Evolutionary conservation across 2,888 invertebrate species (phyloP).

Genomic region (Spilosoma lubricipeda): DNA sequence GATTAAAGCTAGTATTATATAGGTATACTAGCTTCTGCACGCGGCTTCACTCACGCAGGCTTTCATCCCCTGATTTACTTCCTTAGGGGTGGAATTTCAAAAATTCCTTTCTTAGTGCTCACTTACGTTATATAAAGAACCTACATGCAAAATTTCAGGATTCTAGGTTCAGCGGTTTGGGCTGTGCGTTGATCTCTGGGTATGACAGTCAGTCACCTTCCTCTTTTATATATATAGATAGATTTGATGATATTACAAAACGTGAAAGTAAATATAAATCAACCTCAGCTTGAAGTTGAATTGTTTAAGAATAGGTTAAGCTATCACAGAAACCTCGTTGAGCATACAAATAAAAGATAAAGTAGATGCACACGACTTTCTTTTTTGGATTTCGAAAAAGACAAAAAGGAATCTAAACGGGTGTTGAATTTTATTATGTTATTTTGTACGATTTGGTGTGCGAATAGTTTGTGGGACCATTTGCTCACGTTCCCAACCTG

Average conservation of each 20-base stretch:
- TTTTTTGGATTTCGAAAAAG: neutral
- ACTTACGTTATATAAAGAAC: no score
- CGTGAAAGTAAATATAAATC: neutral
- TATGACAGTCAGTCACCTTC: no score
- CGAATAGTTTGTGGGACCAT: slow-evolving; percentile 68
- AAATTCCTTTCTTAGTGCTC: no score
- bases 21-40: no score
- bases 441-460: slow-evolving; percentile 39
- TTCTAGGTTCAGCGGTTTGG: no score
- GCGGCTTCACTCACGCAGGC: no score
- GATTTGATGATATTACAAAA: neutral
- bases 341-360: neutral
- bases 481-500: slow-evolving; percentile 53
- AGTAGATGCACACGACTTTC: neutral
- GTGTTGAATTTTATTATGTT: slow-evolving; percentile 5
- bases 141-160: no score
- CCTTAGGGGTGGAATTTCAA: no score
- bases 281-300: neutral
- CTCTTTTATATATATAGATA: no score
- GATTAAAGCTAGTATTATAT: no score
- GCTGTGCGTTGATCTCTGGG: no score
- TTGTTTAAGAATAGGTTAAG: neutral
- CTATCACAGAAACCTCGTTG: neutral
- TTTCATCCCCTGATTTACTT: no score
- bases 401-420: neutral